Percentiles rank a stretch among this genome's conserved stretches.
phyloP scores from a whole-genome alignment of 2,888 invertebrate genomes.

The Eupsilia transversa region DNA sequence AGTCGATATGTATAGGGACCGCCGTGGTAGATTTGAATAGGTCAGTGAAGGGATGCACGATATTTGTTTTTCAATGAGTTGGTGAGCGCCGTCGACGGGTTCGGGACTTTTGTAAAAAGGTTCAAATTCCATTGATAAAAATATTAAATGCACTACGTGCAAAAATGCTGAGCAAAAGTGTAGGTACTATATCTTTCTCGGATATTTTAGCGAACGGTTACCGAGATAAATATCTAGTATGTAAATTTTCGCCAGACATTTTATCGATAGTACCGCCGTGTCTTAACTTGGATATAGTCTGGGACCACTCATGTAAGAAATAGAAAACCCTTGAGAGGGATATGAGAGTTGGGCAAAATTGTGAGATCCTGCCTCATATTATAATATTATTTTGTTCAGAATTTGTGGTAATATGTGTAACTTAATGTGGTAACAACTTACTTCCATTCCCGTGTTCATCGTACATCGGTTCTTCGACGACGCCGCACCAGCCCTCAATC shows the following conservation, averaged over 20 bases:
- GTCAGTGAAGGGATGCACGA: constrained; percentile 22
- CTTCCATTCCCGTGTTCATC: constrained; percentile 84
- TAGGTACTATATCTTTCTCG: constrained; percentile 25
- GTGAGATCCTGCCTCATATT: constrained; percentile 8
- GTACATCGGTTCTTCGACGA: constrained; percentile 85
- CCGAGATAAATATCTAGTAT: constrained; percentile 12
- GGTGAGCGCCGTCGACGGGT: not conserved
- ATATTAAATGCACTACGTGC: constrained; percentile 19
- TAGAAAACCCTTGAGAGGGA: constrained; percentile 43
- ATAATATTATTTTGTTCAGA: constrained; percentile 17
- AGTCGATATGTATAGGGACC: constrained; percentile 19
- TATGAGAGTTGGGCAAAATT: constrained; percentile 32
- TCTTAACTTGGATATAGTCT: constrained; percentile 41
- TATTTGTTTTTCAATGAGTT: constrained; percentile 32
- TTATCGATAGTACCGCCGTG: constrained; percentile 25
- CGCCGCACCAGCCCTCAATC: constrained; percentile 88
- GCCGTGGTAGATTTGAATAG: constrained; percentile 22
- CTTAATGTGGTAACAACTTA: constrained; percentile 56
- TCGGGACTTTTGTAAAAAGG: constrained; percentile 1
- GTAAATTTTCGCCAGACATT: constrained; percentile 40
- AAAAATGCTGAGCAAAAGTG: constrained; percentile 39
- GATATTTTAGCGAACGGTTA: constrained; percentile 42
- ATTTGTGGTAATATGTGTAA: constrained; percentile 5
- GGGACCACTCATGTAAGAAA: constrained; percentile 53
- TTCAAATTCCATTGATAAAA: constrained; percentile 20